Base-by-base conservation (phyloP, 2,888 invertebrate species). In the Rotaria macrura region DNA sequence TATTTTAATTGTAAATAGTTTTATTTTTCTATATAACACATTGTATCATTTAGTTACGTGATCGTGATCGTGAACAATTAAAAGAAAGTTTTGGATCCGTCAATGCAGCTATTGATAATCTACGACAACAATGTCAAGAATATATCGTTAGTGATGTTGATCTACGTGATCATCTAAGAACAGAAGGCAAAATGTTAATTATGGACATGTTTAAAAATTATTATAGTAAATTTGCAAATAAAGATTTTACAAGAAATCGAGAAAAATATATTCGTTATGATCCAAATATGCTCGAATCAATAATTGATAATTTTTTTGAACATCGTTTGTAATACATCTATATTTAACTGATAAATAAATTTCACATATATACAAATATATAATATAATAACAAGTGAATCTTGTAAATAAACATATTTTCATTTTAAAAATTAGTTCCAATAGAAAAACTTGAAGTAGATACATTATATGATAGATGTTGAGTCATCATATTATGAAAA, bases 61-160 rank as follows among this genome's bases (percentile, higher is more conserved):
- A 79, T n/a, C 40, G 43, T 43, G 79, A 79, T 79, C 79, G 79
- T 79, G 79, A 79, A 79, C 79, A 79, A 43, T 79, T 79, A 43
- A 79, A 79, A 79, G 79, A 79, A 40, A 79, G 79, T 79, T 79
- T 79, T 65, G 12, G n/a, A n/a, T 5, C 79, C 25, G 43, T 79
- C 1, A 79, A 79, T 79, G 7, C 79, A 25, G 79, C 79, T 40
- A 79, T 79, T 40, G 79, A 79, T 79, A 43, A 17, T 5, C 14
- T 79, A 34, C 79, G 79, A 25, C 43, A 40, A 43, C 79, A 79
- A 43, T 79, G 25, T n/a, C 1, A 25, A 43, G 20, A 79, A 43
- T 79, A 43, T 43, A 79, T 79, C 34, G n/a, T 79, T 43, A 43
- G 43, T 40, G 79, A 79, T 43, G n/a, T 79, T 40, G 79, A 43